Conservation (phyloP, 2,113 vertebrate genomes). For the Oncorhynchus gorbuscha region DNA sequence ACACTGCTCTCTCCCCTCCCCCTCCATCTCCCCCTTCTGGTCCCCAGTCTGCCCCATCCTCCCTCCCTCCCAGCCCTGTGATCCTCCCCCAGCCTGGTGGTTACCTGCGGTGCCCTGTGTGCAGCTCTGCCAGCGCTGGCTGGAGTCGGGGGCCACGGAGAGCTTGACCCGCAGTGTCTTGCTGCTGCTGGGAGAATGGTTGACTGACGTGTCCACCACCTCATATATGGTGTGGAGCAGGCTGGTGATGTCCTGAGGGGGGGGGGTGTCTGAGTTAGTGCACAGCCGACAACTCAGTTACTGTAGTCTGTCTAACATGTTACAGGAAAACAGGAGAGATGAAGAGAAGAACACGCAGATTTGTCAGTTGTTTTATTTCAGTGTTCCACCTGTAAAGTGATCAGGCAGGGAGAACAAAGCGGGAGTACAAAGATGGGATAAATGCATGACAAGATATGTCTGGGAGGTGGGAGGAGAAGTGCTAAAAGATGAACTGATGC, state of each 20-base stretch:
- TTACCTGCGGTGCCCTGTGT: conserved; percentile 81
- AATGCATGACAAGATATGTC: conserved; percentile 49
- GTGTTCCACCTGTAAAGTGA: conserved; percentile 38
- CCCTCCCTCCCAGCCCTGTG: neutral
- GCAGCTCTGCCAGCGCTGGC: conserved; percentile 84
- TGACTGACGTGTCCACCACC: conserved; percentile 94
- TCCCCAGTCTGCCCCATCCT: neutral
- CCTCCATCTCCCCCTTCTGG: neutral
- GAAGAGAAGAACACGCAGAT: conserved; percentile 22
- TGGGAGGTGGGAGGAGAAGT: conserved; percentile 24
- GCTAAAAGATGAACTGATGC: conserved; percentile 31
- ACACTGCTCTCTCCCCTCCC: conserved; percentile 20
- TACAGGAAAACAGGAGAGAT: conserved; percentile 16
- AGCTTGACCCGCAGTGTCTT: conserved; percentile 95
- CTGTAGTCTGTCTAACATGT: neutral
- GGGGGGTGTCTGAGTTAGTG: neutral
- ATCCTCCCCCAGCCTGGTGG: neutral
- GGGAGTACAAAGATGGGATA: conserved; percentile 38
- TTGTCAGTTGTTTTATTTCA: conserved; percentile 43
- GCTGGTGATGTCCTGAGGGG: conserved; percentile 91
- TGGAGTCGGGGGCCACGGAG: conserved; percentile 90
- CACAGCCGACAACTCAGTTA: neutral
- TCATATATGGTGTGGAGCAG: conserved; percentile 98
- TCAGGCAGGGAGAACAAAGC: conserved; percentile 35
- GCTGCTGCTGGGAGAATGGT: conserved; percentile 93